Evolutionary conservation across 1,140 invertebrate genomes (phyloP).

Genomic region (Aphelinus atriplicis): DNA sequence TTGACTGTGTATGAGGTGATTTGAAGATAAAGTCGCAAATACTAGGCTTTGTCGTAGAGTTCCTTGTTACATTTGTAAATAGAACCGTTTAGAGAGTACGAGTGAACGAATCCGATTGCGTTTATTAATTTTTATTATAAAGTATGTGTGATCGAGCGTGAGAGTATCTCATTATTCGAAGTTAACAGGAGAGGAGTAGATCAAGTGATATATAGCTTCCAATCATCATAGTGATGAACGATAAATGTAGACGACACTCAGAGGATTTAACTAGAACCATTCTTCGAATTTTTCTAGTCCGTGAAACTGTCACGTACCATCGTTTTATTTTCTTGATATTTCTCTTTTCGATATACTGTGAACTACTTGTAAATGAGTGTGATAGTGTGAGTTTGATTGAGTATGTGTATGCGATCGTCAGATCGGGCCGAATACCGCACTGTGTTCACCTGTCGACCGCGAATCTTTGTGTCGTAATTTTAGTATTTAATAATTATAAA

Average conservation of each 20-base stretch:
- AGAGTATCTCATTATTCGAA: background rate
- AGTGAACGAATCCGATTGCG: slow-evolving; percentile 11
- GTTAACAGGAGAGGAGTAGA: background rate
- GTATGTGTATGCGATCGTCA: slow-evolving; percentile 28
- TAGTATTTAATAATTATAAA: slow-evolving; percentile 43
- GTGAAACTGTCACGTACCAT: slow-evolving; percentile 28
- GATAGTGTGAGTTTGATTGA: slow-evolving; percentile 19
- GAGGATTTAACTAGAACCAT: slow-evolving; percentile 25
- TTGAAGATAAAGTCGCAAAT: background rate
- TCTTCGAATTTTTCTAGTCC: slow-evolving; percentile 41
- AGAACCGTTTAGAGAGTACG: slow-evolving; percentile 26
- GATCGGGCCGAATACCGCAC: slow-evolving; percentile 42
- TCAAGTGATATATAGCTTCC: slow-evolving; percentile 11
- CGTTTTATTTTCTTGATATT: slow-evolving; percentile 19
- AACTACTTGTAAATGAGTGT: slow-evolving; percentile 18
- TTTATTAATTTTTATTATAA: slow-evolving; percentile 13
- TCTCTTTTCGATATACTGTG: background rate
- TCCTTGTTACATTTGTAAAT: slow-evolving; percentile 41
- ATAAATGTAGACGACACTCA: too few relatives aligned
- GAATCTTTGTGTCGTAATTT: slow-evolving; percentile 49
- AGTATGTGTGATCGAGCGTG: background rate
- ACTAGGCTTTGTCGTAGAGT: slow-evolving; percentile 37
- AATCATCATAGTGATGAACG: background rate
- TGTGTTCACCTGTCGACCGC: slow-evolving; percentile 57
- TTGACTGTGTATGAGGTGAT: too few relatives aligned